These are phyloP conservation scores for Ennomos quercinarius DNA, from an alignment of 2,888 invertebrate genomes.

Conservation along the genomic window DNA sequence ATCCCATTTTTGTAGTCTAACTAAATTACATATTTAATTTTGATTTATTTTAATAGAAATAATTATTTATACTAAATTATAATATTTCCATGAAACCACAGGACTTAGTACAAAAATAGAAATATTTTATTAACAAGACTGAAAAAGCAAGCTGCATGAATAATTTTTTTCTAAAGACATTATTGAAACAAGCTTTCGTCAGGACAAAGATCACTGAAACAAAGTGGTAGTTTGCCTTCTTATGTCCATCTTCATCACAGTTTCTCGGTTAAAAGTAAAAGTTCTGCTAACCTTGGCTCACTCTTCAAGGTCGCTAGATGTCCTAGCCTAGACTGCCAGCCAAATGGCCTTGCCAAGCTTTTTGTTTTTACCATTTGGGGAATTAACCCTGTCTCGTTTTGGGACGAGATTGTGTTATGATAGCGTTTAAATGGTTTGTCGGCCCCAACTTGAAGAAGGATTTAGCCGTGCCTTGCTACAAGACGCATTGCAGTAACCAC, in stretches of 20 bases:
- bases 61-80: too few relatives aligned
- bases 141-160: too few relatives aligned
- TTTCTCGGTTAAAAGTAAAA: constrained; percentile 5
- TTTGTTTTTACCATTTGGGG: constrained; percentile 18
- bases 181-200: constrained; percentile 9
- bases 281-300: constrained; percentile 18
- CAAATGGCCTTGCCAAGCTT: constrained; percentile 39
- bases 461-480: constrained; percentile 4
- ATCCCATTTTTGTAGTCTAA: too few relatives aligned
- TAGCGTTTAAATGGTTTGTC: constrained; percentile 9
- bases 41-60: too few relatives aligned
- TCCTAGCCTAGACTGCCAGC: constrained; percentile 28
- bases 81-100: too few relatives aligned
- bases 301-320: constrained; percentile 21
- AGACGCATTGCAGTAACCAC: constrained; percentile 19
- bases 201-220: constrained; percentile 15
- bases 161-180: too few relatives aligned
- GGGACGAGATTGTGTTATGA: constrained; percentile 18
- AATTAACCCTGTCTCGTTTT: constrained; percentile 16
- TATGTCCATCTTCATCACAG: constrained; percentile 12
- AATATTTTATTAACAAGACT: too few relatives aligned
- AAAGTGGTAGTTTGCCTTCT: constrained; percentile 13
- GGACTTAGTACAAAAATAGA: too few relatives aligned
- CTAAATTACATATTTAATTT: too few relatives aligned
- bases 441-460: constrained; percentile 5